phyloP scores from a whole-genome alignment of 2,888 invertebrate species.

The Exephanes ischioxanthus region DNA sequence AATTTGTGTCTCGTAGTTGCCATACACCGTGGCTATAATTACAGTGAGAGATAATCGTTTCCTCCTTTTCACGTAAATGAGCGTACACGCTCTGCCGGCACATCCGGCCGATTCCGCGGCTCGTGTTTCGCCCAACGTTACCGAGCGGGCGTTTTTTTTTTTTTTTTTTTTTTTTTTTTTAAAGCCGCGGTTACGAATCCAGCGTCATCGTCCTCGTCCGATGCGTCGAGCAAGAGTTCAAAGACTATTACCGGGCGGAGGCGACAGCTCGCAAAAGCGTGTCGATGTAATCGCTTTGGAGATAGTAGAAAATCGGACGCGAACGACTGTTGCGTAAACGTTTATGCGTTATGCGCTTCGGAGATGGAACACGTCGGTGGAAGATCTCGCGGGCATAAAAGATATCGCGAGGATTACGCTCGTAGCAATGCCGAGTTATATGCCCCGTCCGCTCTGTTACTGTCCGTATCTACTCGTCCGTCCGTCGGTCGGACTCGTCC shows the following conservation, averaged over 20 bases:
- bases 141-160: not conserved
- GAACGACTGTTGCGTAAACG: conserved; percentile 62
- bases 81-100: conserved; percentile 55
- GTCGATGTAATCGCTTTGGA: conserved; percentile 17
- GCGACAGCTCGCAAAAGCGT: conserved; percentile 43
- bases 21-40: conserved; percentile 63
- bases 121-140: not conserved
- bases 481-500: conserved; percentile 43
- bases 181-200: not conserved
- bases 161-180: no score
- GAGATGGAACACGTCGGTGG: not conserved
- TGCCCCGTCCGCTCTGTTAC: conserved; percentile 32
- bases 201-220: conserved; percentile 10
- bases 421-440: conserved; percentile 54
- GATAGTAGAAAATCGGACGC: conserved; percentile 28
- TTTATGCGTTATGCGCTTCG: conserved; percentile 41
- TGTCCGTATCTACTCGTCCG: conserved; percentile 45
- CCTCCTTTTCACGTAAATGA: conserved; percentile 68
- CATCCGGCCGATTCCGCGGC: conserved; percentile 57
- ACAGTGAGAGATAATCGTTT: conserved; percentile 63
- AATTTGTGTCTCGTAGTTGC: conserved; percentile 35
- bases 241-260: conserved; percentile 55
- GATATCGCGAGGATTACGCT: conserved; percentile 27
- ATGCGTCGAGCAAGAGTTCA: conserved; percentile 55
- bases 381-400: conserved; percentile 10